Evolutionary conservation across 2,797 vertebrate species (phyloP), one percentile per base, ranked within the genome.

Genomic region (Danio jaintianensis): DNA sequence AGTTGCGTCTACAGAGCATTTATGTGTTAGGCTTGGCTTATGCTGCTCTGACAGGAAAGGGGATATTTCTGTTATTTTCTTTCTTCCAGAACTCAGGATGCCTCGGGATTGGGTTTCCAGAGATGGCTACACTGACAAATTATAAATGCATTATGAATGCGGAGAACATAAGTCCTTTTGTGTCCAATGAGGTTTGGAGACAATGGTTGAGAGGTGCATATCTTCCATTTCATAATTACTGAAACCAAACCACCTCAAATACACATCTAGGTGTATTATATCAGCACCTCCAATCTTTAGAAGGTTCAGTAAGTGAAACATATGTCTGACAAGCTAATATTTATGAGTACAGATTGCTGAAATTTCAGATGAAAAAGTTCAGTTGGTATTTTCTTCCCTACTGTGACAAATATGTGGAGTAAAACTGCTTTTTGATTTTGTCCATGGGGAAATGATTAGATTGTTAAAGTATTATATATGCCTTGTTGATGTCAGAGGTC

Each of bases 91-190:
- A 63, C 82, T 87, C 70, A 86, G 86, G 29, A 90, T 82, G 75
- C 79, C 84, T 78, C 42, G 47, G 84, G 82, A 79, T 91, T 88
- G 56, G 81, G 83, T 92, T 90, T 88, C 87, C 82, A 73, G 82
- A 89, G 83, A 85, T 86, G 82, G 84, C 80, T 85, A 10, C 52
- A 68, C 83, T 82, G 85, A 86, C 83, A 81, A 85, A 68, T 85
- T 84, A 86, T 86, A 87, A 86, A 85, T 55, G 56, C 68, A 75
- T 82, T 74, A 86, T 78, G 87, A 85, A 86, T 82, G 22, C 22
- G 70, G 20, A 85, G 75, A 91, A 91, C 87, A 85, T 74, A 84
- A 90, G 89, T 85, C 85, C 73, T 75, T 78, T 78, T 89, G 81
- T 87, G 52, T 80, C 42, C 45, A 58, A 56, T 45, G 47, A 29